Evolutionary conservation across 2,888 invertebrate genomes (phyloP), one percentile per base, ranked within the genome.

Genomic region (Agrypnus murinus): DNA sequence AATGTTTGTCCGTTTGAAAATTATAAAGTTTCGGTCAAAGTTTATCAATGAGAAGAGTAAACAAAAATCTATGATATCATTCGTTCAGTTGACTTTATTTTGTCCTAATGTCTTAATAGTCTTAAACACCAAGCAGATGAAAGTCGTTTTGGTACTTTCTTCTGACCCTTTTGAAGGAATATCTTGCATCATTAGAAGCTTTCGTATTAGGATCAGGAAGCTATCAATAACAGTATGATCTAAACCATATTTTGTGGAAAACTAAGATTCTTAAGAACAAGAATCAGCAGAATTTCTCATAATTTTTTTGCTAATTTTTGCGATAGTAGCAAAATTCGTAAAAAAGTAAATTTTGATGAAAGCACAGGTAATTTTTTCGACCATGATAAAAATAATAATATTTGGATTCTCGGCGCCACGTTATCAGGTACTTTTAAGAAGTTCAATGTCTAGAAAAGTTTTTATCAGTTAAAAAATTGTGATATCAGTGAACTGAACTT

Each of bases 31-130:
- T 25, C 10, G 58, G 58, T 58, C 58, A 58, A 31, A 58, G 43
- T 38, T 58, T 58, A 58, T 58, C 58, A 14, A 8, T 19, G 9
- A 38, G 19, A 40, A 25, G 6, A 40, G 31, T 31, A 43, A 58
- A 58, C 40, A 43, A 14, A 38, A 38, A 38, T 8, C 25, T 12
- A 38, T 12, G 58, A 8, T 58, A 50, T 55, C 55, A 38, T 36
- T n/a, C 34, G 8, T 31, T 58, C n/a, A 6, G 43, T 58, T 58
- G 58, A 58, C 58, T 58, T 58, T 58, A 43, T 43, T 17, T 40
- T 9, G 58, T 58, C 58, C 58, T 55, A 55, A 36, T 36, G 55
- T 32, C 55, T 55, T 36, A 34, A 36, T 6, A 55, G 55, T 17
- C 55, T 55, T 34, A 7, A 9, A 7, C 12, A 12, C n/a, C 17